Evolutionary conservation across 2,797 vertebrate species (phyloP).

Genomic region (Onychomys torridus): DNA sequence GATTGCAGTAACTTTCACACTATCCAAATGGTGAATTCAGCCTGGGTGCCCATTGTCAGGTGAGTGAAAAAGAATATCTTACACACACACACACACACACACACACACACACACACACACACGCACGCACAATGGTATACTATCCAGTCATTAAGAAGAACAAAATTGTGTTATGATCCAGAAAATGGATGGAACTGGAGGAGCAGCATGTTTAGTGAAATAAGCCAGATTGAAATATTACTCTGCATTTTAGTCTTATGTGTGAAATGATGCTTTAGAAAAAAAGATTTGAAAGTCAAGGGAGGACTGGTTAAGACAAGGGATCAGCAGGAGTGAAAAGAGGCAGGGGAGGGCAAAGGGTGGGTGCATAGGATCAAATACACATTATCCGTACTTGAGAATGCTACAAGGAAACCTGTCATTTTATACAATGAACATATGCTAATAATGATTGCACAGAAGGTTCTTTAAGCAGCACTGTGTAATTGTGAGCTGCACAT

Average conservation of each 20-base stretch:
- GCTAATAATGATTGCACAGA: background rate
- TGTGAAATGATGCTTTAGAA: background rate
- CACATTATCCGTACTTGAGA: background rate
- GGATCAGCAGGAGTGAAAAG: no score
- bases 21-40: background rate
- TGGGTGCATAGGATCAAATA: no score
- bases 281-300: background rate
- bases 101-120: background rate
- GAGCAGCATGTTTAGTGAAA: background rate
- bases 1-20: background rate
- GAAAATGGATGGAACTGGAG: background rate
- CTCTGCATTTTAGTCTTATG: background rate
- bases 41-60: no score
- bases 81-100: background rate
- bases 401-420: background rate
- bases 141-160: background rate
- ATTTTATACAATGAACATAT: background rate
- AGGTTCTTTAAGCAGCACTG: background rate
- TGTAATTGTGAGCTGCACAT: background rate
- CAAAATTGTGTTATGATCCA: background rate
- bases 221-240: background rate
- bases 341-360: background rate
- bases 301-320: background rate
- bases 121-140: background rate
- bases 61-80: background rate